Base-by-base conservation (phyloP, 2,113 vertebrate species). In the Carollia perspicillata region DNA sequence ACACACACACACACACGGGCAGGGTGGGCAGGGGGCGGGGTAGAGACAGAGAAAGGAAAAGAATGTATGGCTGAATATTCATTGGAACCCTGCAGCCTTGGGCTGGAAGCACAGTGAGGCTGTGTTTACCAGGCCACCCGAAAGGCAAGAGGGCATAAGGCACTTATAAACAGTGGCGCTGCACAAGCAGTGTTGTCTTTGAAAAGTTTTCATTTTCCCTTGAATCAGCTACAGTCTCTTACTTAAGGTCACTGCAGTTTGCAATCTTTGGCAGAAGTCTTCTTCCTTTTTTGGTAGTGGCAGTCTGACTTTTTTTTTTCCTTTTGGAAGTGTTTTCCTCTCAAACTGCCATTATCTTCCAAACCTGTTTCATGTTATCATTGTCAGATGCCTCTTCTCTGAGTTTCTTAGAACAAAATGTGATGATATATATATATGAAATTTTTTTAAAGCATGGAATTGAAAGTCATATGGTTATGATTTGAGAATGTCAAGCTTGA, bases 361-460 rank as follows among this genome's bases (percentile, higher is more conserved):
- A 99, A 99, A 99, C 99, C 99, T 99, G 99, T 99, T 99, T 99
- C 98, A 98, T 99, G 99, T 99, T 99, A 99, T 99, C 99, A 98
- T 99, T 99, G 98, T 99, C 99, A 99, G 99, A 99, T 99, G 98
- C 99, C 98, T 99, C 99, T 99, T 99, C 98, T 98, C 98, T 97
- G 97, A 98, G 98, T 99, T 99, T 98, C 99, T 99, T 98, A 98
- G 99, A 99, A 99, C 97, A 98, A 97, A 98, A 99, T 97, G 98
- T 98, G 98, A 92, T 96, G 88, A 95, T 2, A 84, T 90, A 84
- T 71, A 35, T 91, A 58, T 91, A 95, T 96, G 94, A 95, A 92
- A 83, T 44, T 93, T 98, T 98, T 98, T 98, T 96, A 86, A 97
- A 96, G 98, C 98, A 98, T 99, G 98, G 98, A 99, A 99, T 98